These are phyloP conservation scores for Capromys pilorides DNA, from an alignment of 2,797 vertebrate species.

Conservation along the genomic window DNA sequence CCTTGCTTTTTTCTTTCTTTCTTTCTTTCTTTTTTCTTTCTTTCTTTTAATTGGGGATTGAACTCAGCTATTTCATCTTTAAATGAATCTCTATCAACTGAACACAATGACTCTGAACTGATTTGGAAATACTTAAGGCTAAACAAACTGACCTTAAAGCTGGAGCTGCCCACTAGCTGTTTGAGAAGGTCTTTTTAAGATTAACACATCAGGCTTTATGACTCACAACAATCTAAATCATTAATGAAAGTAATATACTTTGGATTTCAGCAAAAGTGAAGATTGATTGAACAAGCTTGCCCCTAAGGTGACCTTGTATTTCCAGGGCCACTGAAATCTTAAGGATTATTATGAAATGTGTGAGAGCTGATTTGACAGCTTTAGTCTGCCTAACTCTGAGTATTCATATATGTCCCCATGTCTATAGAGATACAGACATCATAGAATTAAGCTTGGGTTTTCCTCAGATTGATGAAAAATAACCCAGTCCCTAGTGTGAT, in stretches of 20 bases:
- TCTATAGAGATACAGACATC: background rate
- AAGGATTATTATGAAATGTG: background rate
- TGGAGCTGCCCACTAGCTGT: background rate
- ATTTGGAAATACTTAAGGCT: background rate
- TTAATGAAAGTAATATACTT: background rate
- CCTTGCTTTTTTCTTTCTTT: too few relatives aligned
- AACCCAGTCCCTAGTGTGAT: background rate
- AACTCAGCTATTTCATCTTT: background rate
- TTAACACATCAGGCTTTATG: background rate
- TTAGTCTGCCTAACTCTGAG: background rate
- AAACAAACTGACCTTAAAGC: conserved; percentile 42
- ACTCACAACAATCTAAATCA: background rate
- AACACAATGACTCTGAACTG: background rate
- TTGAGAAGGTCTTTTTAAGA: background rate
- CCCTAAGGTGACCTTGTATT: background rate
- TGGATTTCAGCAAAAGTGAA: background rate
- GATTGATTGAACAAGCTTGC: background rate
- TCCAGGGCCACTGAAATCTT: background rate
- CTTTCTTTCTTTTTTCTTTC: too few relatives aligned
- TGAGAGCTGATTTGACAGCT: background rate
- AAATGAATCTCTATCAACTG: background rate
- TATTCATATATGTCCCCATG: background rate
- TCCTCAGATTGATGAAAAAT: background rate
- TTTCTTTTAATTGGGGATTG: too few relatives aligned
- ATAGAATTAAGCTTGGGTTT: background rate